A percentile compares a stretch with the other conserved stretches of the same genome.
Evolutionary conservation across 2,797 vertebrate species (phyloP).

Genomic region (Melanotaenia trifasciata): DNA sequence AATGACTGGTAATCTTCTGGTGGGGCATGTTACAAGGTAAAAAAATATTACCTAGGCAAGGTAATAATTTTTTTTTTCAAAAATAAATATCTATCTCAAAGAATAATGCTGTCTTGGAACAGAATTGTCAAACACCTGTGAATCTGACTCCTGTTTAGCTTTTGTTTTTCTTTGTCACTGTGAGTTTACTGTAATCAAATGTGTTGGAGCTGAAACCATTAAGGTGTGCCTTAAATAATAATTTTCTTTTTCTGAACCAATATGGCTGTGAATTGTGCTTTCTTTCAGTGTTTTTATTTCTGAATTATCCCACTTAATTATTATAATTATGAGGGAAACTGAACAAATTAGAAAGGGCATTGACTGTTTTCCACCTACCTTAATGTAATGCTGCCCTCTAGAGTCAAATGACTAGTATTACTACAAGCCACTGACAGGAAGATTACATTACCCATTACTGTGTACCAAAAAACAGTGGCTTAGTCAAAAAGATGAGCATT

Average conservation of each 20-base stretch:
- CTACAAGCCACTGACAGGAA: neutral
- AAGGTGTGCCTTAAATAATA: constrained; percentile 83
- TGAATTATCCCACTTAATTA: neutral
- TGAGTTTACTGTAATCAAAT: constrained; percentile 72
- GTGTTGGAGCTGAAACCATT: constrained; percentile 74
- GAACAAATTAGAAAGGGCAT: neutral
- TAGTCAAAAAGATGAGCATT: neutral
- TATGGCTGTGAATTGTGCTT: constrained; percentile 37
- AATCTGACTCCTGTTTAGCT: constrained; percentile 40
- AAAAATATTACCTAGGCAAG: constrained; percentile 29
- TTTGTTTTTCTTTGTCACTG: constrained; percentile 68
- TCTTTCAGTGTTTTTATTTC: constrained; percentile 31
- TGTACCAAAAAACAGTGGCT: neutral
- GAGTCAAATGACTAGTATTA: constrained; percentile 11
- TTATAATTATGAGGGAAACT: neutral
- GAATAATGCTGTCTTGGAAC: constrained; percentile 16
- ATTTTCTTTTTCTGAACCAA: constrained; percentile 72
- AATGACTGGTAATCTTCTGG: neutral
- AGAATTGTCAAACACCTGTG: constrained; percentile 42
- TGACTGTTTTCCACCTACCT: neutral
- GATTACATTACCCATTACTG: neutral
- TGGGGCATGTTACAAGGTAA: neutral
- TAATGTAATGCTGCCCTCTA: constrained; percentile 46
- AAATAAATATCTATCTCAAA: neutral
- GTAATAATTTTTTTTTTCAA: constrained; percentile 15